phyloP scores from a whole-genome alignment of 1,140 invertebrate genomes.

The Steinernema khuongi region DNA sequence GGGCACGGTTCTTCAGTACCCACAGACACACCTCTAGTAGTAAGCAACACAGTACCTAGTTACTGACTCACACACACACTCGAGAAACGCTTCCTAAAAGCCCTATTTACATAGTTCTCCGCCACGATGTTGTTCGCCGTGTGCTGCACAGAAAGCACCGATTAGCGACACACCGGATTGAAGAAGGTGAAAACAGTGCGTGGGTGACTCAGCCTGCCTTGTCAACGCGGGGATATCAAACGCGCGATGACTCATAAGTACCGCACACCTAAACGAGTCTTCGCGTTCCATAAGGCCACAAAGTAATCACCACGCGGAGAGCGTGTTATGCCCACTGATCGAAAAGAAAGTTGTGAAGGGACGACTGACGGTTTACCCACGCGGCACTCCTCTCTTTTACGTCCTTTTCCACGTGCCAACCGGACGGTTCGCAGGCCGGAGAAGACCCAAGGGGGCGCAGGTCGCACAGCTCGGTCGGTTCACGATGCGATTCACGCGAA shows the following conservation, averaged over 20 bases:
- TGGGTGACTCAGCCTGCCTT: not conserved
- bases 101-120: not conserved
- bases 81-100: not conserved
- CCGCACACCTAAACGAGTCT: not conserved
- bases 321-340: not conserved
- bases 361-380: no score
- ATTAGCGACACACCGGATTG: not conserved
- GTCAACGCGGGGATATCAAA: not conserved
- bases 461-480: not conserved
- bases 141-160: not conserved
- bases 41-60: no score
- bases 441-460: no score
- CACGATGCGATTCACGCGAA: not conserved
- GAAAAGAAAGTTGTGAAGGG: no score
- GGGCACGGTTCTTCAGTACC: not conserved
- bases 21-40: not conserved
- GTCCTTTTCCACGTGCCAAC: no score
- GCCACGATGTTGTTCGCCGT: not conserved
- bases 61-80: no score
- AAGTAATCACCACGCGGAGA: not conserved
- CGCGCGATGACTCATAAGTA: conserved; percentile 9
- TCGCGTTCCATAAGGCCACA: not conserved
- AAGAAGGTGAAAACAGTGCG: not conserved
- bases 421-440: no score
- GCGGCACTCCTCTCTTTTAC: no score